These are phyloP conservation scores for Machimus rusticus DNA, from an alignment of 2,888 invertebrate species.

Conservation along the genomic window DNA sequence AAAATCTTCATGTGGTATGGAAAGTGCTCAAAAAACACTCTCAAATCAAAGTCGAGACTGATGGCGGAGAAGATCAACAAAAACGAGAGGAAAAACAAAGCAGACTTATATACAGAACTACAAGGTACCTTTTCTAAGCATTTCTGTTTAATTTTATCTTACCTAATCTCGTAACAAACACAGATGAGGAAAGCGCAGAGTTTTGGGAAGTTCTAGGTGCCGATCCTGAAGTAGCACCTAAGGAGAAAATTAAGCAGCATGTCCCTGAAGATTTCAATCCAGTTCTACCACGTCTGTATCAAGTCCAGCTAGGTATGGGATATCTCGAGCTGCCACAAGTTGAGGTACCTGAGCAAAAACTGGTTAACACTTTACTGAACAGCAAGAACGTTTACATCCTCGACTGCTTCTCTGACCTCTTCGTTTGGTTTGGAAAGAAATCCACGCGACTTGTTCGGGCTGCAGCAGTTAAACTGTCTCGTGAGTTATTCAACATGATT, in stretches of 20 bases:
- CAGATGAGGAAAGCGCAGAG: conserved; percentile 77
- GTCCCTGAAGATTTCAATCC: conserved; percentile 56
- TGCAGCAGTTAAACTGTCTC: conserved; percentile 95
- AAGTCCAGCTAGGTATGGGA: conserved; percentile 97
- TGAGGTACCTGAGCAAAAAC: conserved; percentile 76
- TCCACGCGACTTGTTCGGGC: conserved; percentile 94
- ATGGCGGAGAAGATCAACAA: conserved; percentile 99
- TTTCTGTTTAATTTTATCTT: background rate
- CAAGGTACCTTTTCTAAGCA: conserved; percentile 64
- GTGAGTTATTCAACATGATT: conserved; percentile 95
- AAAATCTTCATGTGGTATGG: conserved; percentile 88
- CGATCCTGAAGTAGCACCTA: conserved; percentile 58
- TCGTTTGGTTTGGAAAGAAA: conserved; percentile 98
- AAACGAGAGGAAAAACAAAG: conserved; percentile 94
- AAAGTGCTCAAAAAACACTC: conserved; percentile 81
- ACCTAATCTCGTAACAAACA: background rate
- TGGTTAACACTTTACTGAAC: conserved; percentile 79
- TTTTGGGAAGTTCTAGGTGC: conserved; percentile 81
- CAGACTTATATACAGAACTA: conserved; percentile 84
- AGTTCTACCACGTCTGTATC: conserved; percentile 79
- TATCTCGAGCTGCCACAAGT: conserved; percentile 97
- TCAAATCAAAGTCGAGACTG: conserved; percentile 78
- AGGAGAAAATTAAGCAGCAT: conserved; percentile 61
- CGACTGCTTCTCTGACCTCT: conserved; percentile 92
- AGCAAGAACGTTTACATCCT: conserved; percentile 95